phyloP scores from a whole-genome alignment of 2,797 vertebrate species.

The Buceros bicornis region DNA sequence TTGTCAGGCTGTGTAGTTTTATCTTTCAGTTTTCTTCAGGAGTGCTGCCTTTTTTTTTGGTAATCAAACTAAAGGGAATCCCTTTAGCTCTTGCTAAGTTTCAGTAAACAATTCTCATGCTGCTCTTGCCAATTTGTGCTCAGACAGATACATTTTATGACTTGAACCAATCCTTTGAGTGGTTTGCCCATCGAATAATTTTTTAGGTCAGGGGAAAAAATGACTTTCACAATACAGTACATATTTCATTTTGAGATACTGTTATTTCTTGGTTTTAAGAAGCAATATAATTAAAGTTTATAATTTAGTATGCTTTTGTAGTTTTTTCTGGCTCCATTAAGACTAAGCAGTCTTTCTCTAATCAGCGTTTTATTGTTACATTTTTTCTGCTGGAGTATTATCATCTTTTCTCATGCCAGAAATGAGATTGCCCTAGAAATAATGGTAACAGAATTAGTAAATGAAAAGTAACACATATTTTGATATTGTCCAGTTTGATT shows the following conservation, averaged over 20 bases:
- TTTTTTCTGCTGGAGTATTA: background rate
- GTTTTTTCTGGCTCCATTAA: conserved; percentile 37
- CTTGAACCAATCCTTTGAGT: background rate
- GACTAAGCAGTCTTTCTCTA: conserved; percentile 12
- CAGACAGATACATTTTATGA: background rate
- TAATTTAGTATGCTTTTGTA: background rate
- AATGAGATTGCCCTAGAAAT: background rate
- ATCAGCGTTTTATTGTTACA: conserved; percentile 42
- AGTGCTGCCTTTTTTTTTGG: background rate
- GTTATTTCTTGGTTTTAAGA: conserved; percentile 34
- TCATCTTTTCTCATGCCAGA: background rate
- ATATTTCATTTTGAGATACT: conserved; percentile 25
- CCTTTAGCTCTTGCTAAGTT: background rate
- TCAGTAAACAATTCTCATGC: background rate
- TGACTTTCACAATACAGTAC: background rate
- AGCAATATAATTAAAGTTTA: conserved; percentile 32
- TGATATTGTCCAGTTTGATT: background rate
- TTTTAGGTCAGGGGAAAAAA: background rate
- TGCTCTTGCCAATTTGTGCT: background rate
- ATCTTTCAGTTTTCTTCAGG: background rate
- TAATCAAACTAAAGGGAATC: background rate
- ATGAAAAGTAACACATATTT: background rate
- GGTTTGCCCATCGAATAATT: background rate
- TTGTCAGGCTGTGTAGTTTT: background rate
- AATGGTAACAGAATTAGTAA: background rate